Base-by-base conservation (phyloP, 2,113 vertebrate species). In the Bambusicola thoracicus region DNA sequence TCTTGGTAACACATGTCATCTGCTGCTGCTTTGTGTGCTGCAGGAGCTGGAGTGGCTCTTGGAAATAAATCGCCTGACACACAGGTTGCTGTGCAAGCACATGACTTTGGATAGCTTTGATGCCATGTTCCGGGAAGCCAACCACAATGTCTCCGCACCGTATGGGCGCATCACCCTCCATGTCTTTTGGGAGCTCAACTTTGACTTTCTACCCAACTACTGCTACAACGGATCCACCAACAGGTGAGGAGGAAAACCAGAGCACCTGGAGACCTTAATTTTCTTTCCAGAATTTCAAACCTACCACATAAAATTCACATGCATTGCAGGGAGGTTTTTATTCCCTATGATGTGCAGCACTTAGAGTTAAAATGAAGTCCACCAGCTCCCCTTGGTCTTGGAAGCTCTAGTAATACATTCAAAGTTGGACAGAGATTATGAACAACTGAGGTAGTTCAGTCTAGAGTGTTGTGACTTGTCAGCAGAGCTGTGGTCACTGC, bases 131-230 rank as follows among this genome's bases (percentile, higher is more conserved):
- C 98, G 99, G 5, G 99, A 99, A 92, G 99, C 99, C 97, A 99
- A 99, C 95, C 99, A 99, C 97, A 99, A 99, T 0, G 99, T 99
- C 77, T 99, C 99, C 0, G 99, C 99, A 2, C 99, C 99, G n/a
- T 99, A 99, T 2, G 99, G 99, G 25, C 98, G 99, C 77, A 99
- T 99, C 98, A 99, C 99, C 5, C 98, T 99, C 34, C 99, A 99
- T 0, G 99, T 99, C 95, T 99, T 99, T 97, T 99, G 99, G 99
- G 99, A 99, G 95, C 98, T 99, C 83, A 99, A 99, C 97, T 99
- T 99, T 11, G 99, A 99, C 96, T 99, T 99, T 96, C 98, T 99
- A 65, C 99, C 99, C 67, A 99, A 99, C 98, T 99, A 99, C 96
- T 99, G 99, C 97, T 99, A 99, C 98, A 99, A 99, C 1, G 99